Percentiles rank a stretch among this genome's conserved stretches.
Conservation (phyloP, 2,797 vertebrate genomes). For the Vireo griseus region DNA sequence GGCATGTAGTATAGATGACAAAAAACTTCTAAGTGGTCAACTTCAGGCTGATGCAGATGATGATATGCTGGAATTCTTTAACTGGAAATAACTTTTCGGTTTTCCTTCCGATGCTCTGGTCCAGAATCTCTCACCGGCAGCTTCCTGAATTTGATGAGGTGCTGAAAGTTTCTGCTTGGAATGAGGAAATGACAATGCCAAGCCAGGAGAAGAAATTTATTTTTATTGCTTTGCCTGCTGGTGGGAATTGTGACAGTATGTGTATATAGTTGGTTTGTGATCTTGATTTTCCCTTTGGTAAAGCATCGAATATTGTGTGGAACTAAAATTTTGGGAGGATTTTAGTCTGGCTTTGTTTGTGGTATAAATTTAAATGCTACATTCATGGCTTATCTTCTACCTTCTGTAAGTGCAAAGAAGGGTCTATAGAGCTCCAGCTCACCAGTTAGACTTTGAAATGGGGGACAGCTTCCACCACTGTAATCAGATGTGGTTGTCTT, state of each 20-base stretch:
- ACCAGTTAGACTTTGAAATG: not conserved
- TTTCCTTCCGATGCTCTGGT: not conserved
- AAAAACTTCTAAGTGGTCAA: not conserved
- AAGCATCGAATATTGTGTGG: not conserved
- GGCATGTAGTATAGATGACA: not conserved
- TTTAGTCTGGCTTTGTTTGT: not conserved
- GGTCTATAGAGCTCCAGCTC: not conserved
- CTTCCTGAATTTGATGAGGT: conserved; percentile 77
- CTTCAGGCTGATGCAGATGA: not conserved
- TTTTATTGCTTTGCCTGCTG: conserved; percentile 72
- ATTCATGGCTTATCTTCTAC: not conserved
- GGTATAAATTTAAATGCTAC: not conserved
- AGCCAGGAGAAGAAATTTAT: conserved; percentile 79
- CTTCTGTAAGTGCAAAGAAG: not conserved
- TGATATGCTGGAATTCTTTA: not conserved
- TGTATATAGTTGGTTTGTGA: not conserved
- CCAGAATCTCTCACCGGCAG: conserved; percentile 69
- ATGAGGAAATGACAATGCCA: conserved; percentile 33
- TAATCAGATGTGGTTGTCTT: not conserved
- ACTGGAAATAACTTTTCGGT: not conserved
- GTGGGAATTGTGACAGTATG: not conserved
- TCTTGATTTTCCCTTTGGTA: not conserved
- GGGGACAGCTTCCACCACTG: not conserved
- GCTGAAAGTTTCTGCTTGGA: conserved; percentile 50
- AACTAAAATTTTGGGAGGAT: not conserved